Percentiles rank a stretch among this genome's conserved stretches.
phyloP scores from a whole-genome alignment of 1,140 invertebrate genomes.

The Euschistus heros region DNA sequence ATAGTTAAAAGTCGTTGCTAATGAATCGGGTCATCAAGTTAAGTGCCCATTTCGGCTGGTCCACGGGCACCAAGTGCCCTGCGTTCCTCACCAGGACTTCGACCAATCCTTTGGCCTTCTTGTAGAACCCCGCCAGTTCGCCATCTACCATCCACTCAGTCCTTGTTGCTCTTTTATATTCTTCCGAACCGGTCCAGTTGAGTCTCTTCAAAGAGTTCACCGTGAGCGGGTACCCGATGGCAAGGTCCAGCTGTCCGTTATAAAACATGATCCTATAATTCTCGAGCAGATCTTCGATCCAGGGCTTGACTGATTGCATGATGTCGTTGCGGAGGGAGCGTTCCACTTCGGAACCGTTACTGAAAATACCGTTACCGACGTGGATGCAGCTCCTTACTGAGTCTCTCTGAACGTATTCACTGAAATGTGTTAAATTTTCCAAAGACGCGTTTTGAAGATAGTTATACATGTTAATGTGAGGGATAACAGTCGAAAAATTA shows the following conservation, averaged over 20 bases:
- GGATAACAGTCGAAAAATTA: too few relatives aligned
- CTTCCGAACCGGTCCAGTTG: slow-evolving; percentile 50
- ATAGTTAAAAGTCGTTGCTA: neutral
- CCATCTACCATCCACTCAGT: slow-evolving; percentile 17
- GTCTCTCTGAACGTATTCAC: too few relatives aligned
- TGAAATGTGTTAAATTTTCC: too few relatives aligned
- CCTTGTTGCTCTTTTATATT: slow-evolving; percentile 52
- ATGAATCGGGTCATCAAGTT: neutral
- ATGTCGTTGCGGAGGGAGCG: slow-evolving; percentile 65
- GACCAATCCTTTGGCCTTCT: slow-evolving; percentile 43
- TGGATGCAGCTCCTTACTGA: too few relatives aligned
- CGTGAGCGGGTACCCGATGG: slow-evolving; percentile 67
- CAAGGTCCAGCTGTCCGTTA: slow-evolving; percentile 67
- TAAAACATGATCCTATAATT: slow-evolving; percentile 62
- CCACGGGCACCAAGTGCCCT: neutral
- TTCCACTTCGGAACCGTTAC: slow-evolving; percentile 41
- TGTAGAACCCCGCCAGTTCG: slow-evolving; percentile 25
- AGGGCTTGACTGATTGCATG: slow-evolving; percentile 68
- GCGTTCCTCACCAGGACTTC: slow-evolving; percentile 11
- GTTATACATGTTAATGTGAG: too few relatives aligned
- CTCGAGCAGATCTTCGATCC: slow-evolving; percentile 55
- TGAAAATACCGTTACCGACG: slow-evolving; percentile 31
- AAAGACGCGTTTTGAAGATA: too few relatives aligned
- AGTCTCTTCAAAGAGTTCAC: slow-evolving; percentile 50
- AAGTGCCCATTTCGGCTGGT: neutral